A percentile compares a stretch with the other conserved stretches of the same genome.
phyloP scores from a whole-genome alignment of 2,888 invertebrate species.

The Empis livida region DNA sequence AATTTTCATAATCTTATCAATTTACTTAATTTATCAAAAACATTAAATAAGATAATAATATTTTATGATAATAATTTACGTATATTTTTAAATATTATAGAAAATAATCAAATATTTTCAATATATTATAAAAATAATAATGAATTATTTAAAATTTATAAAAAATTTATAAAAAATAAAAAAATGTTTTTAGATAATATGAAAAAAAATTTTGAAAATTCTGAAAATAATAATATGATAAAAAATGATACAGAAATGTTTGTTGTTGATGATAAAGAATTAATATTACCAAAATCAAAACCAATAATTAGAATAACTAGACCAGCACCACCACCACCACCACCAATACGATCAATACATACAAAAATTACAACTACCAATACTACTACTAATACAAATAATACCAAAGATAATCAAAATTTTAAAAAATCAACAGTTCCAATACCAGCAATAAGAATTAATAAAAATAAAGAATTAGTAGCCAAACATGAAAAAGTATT shows the following conservation, averaged over 20 bases:
- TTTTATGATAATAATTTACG: conserved; percentile 17
- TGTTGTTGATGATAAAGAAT: neutral
- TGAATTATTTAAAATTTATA: neutral
- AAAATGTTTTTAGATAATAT: neutral
- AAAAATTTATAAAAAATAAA: neutral
- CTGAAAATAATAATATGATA: neutral
- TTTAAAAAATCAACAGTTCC: neutral
- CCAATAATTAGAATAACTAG: neutral
- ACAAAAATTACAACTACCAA: neutral
- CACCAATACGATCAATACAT: neutral
- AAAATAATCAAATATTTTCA: neutral
- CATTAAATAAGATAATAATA: conserved; percentile 18
- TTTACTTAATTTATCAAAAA: conserved; percentile 15
- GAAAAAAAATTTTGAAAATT: neutral
- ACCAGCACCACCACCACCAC: neutral
- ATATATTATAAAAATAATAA: neutral
- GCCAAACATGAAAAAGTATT: neutral
- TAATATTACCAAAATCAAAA: neutral
- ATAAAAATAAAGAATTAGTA: neutral
- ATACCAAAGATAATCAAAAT: conserved; percentile 1
- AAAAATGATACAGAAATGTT: neutral
- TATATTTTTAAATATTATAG: conserved; percentile 12
- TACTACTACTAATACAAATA: neutral
- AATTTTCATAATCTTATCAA: conserved; percentile 13
- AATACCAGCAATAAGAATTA: conserved; percentile 4